Base-by-base conservation (phyloP, 1,140 invertebrate species). In the Cyclargus thomasi region DNA sequence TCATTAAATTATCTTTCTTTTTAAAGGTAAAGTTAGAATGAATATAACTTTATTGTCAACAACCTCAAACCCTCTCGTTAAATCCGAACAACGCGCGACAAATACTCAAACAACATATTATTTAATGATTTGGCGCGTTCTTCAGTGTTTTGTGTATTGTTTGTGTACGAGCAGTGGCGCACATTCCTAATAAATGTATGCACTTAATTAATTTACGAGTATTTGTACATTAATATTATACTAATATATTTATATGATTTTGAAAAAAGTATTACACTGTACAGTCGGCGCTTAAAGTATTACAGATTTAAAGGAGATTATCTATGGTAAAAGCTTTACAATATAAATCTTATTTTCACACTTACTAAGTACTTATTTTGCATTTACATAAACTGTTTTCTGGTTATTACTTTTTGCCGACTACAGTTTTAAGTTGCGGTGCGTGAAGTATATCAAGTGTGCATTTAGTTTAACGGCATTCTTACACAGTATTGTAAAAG, bases 381-480 rank as follows among this genome's bases (percentile, higher is more conserved):
- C 39, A 47, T 47, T 47, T 47, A 47, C 14, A 47, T 47, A 16
- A 47, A 47, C 29, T 29, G 29, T 3, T 29, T 29, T 29, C 1
- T 29, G 29, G 29, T 8, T 7, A 4, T 29, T 1, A 29, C 29
- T 29, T 29, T 29, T 29, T 4, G 29, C 29, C 29, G 29, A 29
- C 39, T 47, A 11, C 39, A 47, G 39, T 53, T 16, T 57, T 76
- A 80, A 77, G 78, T 82, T 47, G 14, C 11, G 39, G 78, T 74
- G 70, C 78, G 62, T 65, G 64, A 71, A 74, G 70, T 77, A 83
- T 88, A 83, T 86, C 85, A 86, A 84, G 67, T 72, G 57, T 72
- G 82, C 80, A 83, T 86, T 82, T 84, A 81, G 75, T 82, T 80
- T 70, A n/a, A 65, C 70, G 75, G 73, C 69, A 78, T 78, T 80